These are phyloP conservation scores for Phocides pigmalion DNA, from an alignment of 1,140 invertebrate species.

Conservation along the genomic window DNA sequence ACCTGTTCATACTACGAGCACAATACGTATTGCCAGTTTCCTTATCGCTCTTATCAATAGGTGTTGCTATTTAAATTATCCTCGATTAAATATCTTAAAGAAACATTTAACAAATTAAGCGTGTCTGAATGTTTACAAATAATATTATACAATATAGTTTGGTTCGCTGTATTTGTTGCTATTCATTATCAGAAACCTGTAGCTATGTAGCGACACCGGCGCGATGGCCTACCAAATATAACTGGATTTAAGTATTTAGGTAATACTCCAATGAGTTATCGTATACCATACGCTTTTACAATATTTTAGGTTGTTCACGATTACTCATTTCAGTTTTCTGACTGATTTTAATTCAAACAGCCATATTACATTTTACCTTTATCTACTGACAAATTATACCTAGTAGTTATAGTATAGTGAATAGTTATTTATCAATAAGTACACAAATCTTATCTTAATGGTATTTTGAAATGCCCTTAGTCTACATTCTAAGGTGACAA, in stretches of 20 bases:
- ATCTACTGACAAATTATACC: background rate
- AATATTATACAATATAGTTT: background rate
- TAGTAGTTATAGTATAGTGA: background rate
- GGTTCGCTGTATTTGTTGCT: background rate
- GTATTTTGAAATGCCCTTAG: conserved; percentile 25
- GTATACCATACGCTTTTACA: conserved; percentile 30
- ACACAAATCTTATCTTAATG: conserved; percentile 32
- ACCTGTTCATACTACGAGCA: conserved; percentile 8
- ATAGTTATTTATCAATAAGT: conserved; percentile 1
- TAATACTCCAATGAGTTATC: conserved; percentile 5
- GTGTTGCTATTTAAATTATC: conserved; percentile 16
- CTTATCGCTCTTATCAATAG: conserved; percentile 19
- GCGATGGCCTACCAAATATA: conserved; percentile 39
- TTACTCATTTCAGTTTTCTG: too few relatives aligned
- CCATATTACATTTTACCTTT: background rate
- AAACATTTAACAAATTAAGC: background rate
- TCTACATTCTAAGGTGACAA: conserved; percentile 15
- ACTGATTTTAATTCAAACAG: too few relatives aligned
- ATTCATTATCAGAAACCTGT: background rate
- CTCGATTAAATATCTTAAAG: background rate
- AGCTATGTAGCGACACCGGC: background rate
- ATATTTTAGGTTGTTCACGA: too few relatives aligned
- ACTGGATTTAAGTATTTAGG: conserved; percentile 39
- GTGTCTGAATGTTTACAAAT: background rate
- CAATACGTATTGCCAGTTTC: conserved; percentile 10